Conservation (phyloP, 2,888 invertebrate species). For the Lochmaea capreae region DNA sequence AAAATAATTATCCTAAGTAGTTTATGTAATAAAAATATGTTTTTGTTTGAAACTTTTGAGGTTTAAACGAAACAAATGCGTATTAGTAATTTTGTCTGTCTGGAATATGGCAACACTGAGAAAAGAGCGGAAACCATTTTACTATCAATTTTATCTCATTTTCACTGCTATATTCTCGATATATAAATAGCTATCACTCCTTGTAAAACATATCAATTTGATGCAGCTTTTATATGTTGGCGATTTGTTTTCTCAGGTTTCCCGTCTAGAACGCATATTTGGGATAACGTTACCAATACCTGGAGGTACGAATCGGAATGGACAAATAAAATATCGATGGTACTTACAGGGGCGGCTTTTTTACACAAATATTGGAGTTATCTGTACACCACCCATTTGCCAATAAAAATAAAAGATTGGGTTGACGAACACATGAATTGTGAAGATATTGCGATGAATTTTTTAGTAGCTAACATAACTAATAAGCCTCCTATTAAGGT, state of each 20-base stretch:
- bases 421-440: conserved; percentile 97
- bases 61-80: too few species aligned
- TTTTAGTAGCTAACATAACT: conserved; percentile 92
- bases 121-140: too few species aligned
- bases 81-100: too few species aligned
- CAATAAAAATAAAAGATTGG: conserved; percentile 85
- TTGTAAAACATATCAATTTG: not conserved
- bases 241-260: conserved; percentile 72
- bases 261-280: conserved; percentile 93
- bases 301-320: conserved; percentile 98
- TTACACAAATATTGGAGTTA: conserved; percentile 97
- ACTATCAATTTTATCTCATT: too few species aligned
- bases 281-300: conserved; percentile 86
- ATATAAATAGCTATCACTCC: too few species aligned
- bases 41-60: too few species aligned
- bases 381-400: conserved; percentile 91
- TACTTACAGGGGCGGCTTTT: conserved; percentile 95
- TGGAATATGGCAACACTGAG: too few species aligned
- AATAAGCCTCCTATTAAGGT: conserved; percentile 94
- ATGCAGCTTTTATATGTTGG: not conserved
- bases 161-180: too few species aligned
- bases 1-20: too few species aligned
- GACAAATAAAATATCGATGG: conserved; percentile 97
- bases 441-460: conserved; percentile 98
- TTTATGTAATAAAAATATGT: too few species aligned